Evolutionary conservation across 2,888 invertebrate species (phyloP).

Genomic region (Philereme transversata): DNA sequence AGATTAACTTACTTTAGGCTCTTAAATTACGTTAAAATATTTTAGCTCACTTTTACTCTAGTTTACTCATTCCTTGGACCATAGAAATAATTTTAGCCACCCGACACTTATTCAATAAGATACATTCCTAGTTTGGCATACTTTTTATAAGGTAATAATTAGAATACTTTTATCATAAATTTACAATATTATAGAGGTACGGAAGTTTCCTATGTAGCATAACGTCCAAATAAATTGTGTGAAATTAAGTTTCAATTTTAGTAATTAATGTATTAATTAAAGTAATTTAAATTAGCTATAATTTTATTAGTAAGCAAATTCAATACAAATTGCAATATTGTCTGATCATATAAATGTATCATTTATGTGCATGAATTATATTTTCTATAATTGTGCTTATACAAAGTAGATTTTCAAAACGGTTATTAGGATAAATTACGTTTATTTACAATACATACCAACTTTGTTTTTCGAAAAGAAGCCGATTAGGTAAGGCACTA

Average conservation of each 20-base stretch:
- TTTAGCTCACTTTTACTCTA: conserved; percentile 56
- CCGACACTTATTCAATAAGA: conserved; percentile 61
- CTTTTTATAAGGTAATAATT: conserved; percentile 42
- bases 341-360: conserved; percentile 1
- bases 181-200: conserved; percentile 53
- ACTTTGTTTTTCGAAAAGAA: background rate
- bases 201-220: conserved; percentile 69
- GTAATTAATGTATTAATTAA: too few species aligned
- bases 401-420: conserved; percentile 1
- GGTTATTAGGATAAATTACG: background rate
- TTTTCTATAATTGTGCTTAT: background rate
- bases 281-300: conserved; percentile 57
- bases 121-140: conserved; percentile 58
- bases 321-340: background rate
- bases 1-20: conserved; percentile 58
- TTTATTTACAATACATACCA: background rate
- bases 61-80: conserved; percentile 55
- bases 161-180: conserved; percentile 35
- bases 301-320: conserved; percentile 15
- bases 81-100: conserved; percentile 56
- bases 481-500: conserved; percentile 50
- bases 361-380: conserved; percentile 4
- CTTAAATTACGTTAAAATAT: conserved; percentile 52
- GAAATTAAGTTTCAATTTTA: conserved; percentile 65
- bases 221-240: conserved; percentile 74